Conservation (phyloP, 2,113 vertebrate species). For the Riparia riparia region DNA sequence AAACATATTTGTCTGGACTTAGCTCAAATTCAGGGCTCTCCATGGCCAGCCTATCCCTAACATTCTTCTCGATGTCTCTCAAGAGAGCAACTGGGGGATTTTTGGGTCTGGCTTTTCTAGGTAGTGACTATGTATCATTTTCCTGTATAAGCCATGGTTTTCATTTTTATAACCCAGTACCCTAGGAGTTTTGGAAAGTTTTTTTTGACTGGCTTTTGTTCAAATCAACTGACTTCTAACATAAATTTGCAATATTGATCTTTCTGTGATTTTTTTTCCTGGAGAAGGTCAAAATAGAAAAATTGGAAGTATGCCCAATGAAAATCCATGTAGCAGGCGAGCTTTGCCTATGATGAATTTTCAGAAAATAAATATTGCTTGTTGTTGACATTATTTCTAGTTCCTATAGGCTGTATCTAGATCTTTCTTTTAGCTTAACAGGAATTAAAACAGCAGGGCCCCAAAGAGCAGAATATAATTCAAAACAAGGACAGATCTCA, state of each 20-base stretch:
- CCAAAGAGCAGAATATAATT: not conserved
- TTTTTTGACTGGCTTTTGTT: not conserved
- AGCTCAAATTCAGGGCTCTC: not conserved
- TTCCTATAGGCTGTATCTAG: not conserved
- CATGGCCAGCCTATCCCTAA: not conserved
- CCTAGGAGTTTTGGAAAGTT: not conserved
- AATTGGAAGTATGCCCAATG: slow-evolving; percentile 21
- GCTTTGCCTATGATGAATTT: not conserved
- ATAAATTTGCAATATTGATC: not conserved
- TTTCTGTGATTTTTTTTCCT: not conserved
- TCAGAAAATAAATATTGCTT: slow-evolving; percentile 23
- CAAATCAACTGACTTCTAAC: not conserved
- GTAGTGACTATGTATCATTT: not conserved
- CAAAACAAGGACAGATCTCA: not conserved
- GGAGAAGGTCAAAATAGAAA: slow-evolving; percentile 38
- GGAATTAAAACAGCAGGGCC: not conserved
- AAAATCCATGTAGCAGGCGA: slow-evolving; percentile 12
- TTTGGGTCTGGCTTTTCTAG: not conserved
- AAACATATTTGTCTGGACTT: not conserved
- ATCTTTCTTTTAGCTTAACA: not conserved
- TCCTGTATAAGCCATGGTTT: not conserved
- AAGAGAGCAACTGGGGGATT: accelerated
- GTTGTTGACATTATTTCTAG: not conserved
- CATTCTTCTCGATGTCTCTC: not conserved
- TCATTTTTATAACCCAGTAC: not conserved